Evolutionary conservation across 2,113 vertebrate species (phyloP).

Genomic region (Istiophorus platypterus): DNA sequence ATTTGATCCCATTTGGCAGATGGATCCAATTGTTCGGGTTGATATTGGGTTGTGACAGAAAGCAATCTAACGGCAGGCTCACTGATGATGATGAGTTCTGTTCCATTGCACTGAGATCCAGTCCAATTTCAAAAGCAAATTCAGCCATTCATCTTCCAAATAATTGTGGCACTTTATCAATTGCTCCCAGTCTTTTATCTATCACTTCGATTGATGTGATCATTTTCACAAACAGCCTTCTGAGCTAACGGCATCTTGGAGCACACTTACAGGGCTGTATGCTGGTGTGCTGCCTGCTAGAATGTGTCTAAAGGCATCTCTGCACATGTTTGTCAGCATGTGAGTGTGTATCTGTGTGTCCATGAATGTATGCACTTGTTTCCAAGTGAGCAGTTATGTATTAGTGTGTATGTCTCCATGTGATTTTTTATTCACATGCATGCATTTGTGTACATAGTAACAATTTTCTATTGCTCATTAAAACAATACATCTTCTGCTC

Average conservation of each 20-base stretch:
- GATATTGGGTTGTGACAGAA: constrained; percentile 80
- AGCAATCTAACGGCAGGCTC: constrained; percentile 80
- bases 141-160: constrained; percentile 85
- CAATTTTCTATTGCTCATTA: constrained; percentile 36
- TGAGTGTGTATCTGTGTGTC: not conserved
- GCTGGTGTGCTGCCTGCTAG: constrained; percentile 26
- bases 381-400: not conserved
- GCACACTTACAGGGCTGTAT: constrained; percentile 56
- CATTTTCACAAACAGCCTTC: constrained; percentile 82
- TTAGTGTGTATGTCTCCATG: constrained; percentile 18
- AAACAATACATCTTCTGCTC: constrained; percentile 50
- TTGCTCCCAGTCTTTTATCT: constrained; percentile 84
- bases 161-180: constrained; percentile 87
- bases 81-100: constrained; percentile 85
- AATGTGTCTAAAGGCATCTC: constrained; percentile 56
- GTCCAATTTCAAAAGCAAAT: constrained; percentile 86
- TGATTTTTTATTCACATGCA: constrained; percentile 14
- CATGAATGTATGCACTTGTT: constrained; percentile 3
- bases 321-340: constrained; percentile 7
- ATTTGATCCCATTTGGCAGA: constrained; percentile 83
- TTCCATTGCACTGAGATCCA: constrained; percentile 82
- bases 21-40: constrained; percentile 80
- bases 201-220: constrained; percentile 86
- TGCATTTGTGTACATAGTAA: constrained; percentile 33
- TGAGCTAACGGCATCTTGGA: constrained; percentile 70